Percentiles rank a stretch among this genome's conserved stretches.
These are phyloP conservation scores for Exocentrus adspersus DNA, from an alignment of 2,888 invertebrate genomes.

Conservation along the genomic window DNA sequence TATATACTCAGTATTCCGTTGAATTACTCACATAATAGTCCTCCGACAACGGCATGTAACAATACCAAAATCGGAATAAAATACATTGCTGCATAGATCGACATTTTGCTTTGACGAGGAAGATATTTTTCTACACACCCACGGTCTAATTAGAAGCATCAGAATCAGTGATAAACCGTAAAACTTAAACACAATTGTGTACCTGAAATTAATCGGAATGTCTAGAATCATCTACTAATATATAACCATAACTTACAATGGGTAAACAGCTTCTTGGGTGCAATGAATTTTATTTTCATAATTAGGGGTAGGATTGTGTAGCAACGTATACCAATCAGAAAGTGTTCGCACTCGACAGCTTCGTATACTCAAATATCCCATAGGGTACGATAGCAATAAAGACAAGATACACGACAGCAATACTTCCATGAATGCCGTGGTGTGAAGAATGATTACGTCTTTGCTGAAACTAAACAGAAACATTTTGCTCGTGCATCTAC, in stretches of 20 bases:
- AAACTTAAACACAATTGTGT: constrained; percentile 91
- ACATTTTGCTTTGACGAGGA: constrained; percentile 76
- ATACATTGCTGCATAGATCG: constrained; percentile 93
- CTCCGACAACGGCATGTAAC: constrained; percentile 88
- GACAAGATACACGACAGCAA: constrained; percentile 79
- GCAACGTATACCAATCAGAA: constrained; percentile 96
- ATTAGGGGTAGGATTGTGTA: constrained; percentile 94
- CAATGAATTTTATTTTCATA: constrained; percentile 90
- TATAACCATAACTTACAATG: constrained; percentile 78
- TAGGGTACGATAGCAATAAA: constrained; percentile 82
- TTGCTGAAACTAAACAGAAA: constrained; percentile 71
- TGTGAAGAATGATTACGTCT: constrained; percentile 79
- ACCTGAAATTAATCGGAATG: constrained; percentile 71
- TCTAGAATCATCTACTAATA: too few relatives aligned
- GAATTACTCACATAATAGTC: constrained; percentile 91
- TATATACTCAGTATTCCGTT: too few relatives aligned
- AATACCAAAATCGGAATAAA: constrained; percentile 90
- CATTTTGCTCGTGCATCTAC: constrained; percentile 6
- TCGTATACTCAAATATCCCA: constrained; percentile 78
- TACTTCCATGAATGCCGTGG: constrained; percentile 87
- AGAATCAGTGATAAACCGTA: constrained; percentile 84
- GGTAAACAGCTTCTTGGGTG: constrained; percentile 98
- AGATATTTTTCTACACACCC: constrained; percentile 75
- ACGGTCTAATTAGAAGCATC: constrained; percentile 82
- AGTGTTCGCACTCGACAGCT: constrained; percentile 84